Base-by-base conservation (phyloP, 1,140 invertebrate genomes). In the Bombus ignitus region DNA sequence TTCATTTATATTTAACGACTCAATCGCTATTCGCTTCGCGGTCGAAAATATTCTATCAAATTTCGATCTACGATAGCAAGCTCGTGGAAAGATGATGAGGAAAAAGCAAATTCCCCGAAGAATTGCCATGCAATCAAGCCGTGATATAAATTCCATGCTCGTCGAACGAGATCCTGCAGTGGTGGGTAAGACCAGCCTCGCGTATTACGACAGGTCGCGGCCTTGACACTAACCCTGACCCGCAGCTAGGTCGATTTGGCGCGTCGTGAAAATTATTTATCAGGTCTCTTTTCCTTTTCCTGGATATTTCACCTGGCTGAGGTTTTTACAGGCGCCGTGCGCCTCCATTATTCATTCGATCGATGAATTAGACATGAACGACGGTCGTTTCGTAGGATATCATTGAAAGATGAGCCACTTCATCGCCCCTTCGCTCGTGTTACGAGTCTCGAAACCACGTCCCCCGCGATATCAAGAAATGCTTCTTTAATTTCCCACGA, bases 181-280 rank as follows among this genome's bases (percentile, higher is more conserved):
- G 28, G 12, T 62, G 28, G 59, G 18, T 62, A 62, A 62, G 28
- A 62, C 4, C 59, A 62, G 59, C 10, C 28, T 62, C 25, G 59
- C 59, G 59, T 28, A 62, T 62, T 62, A 62, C 59, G 28, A 62
- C 25, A n/a, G 59, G 59, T 62, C 59, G 25, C 28, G 59, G 59
- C 59, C 59, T 83, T 77, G 81, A 57, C 81, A 77, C 15, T 66
- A 65, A 42, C 62, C 73, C 35, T 62, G 59, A 62, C 59, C 59
- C 59, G 59, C 59, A n/a, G 28, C 59, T n/a, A n/a, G 59, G 59
- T 59, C 57, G 57, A 28, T 62, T 62, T 13, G 12, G 28, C 15
- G 18, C 25, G 28, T 39, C 42, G 32, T 15, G 72, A 35, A 83
- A 75, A 83, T 83, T 83, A 83, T 83, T 83, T 83, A 83, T 66